Evolutionary conservation across 2,113 vertebrate species (phyloP), one percentile per base, ranked within the genome.

Genomic region (Cavia aperea): DNA sequence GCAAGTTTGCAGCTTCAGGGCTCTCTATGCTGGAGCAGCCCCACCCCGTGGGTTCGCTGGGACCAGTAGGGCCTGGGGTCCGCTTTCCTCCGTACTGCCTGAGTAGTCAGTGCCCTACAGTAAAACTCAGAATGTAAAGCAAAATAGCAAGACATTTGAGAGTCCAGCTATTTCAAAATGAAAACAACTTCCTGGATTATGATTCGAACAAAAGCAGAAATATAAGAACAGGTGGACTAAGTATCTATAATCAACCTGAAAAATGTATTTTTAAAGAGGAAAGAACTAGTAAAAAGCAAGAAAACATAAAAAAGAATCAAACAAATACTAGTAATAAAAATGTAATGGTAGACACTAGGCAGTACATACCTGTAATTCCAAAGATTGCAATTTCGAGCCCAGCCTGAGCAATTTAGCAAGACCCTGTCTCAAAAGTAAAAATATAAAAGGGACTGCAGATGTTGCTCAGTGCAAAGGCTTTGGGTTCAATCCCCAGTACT

Each of bases 251-350:
- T 85, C 46, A 87, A 18, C 21, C 46, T 66, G 1, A 56, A 68
- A 91, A 86, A 75, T 90, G 58, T 26, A 7, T 88, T 63, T 83
- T 92, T 58, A 73, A 91, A 95, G 23, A 84, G 23, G 72, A 65
- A 89, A 73, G 31, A 94, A 43, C 46, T 81, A 77, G 60, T 33
- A 94, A 88, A 77, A 92, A 88, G 33, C 16, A 81, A 92, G 10
- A 63, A 49, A n/a, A 91, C 4, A 39, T 33, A 21, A 82, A 62
- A 49, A 49, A 90, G 33, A 85, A 63, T 91, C n/a, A 88, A 88
- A 82, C 36, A 93, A 82, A 86, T 81, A 26, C 77, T 56, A 90
- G n/a, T 31, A 92, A 70, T 39, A 66, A 75, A 88, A 68, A 29
- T 29, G 56, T 56, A 86, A 10, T 56, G 33, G 72, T 36, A 84